These are phyloP conservation scores for Andrena camellia DNA, from an alignment of 2,888 invertebrate genomes.

Conservation along the genomic window DNA sequence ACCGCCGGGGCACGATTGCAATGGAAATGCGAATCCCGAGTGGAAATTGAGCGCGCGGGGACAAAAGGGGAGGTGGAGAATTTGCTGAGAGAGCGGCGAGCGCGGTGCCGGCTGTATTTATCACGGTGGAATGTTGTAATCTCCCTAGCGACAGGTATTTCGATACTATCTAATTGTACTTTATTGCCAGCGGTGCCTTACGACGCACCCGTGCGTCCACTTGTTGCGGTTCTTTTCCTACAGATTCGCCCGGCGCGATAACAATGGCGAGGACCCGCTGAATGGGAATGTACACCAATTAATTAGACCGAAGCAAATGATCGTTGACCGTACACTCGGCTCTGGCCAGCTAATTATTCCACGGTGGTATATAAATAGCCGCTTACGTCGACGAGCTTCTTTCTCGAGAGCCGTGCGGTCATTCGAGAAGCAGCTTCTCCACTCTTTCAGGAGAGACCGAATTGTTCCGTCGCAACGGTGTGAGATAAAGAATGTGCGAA, in stretches of 20 bases:
- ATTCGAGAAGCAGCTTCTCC: conserved; percentile 9
- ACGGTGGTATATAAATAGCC: conserved; percentile 43
- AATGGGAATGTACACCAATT: conserved; percentile 19
- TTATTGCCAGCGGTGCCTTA: not conserved
- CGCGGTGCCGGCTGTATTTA: not conserved
- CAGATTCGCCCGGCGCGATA: conserved; percentile 11
- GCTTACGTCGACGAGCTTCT: conserved; percentile 19
- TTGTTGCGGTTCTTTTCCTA: not conserved
- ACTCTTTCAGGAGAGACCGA: not conserved
- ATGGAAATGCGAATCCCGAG: conserved; percentile 20
- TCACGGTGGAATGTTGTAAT: not conserved
- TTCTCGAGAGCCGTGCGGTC: conserved; percentile 3
- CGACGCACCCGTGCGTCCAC: not conserved
- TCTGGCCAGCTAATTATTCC: conserved; percentile 40
- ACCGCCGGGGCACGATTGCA: conserved; percentile 23
- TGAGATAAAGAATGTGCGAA: too few species aligned
- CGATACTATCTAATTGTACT: not conserved
- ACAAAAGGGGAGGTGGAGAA: not conserved
- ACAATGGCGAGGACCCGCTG: not conserved
- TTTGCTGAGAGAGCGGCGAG: not conserved
- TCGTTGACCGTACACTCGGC: conserved; percentile 19
- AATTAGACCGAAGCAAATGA: conserved; percentile 33
- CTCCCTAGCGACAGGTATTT: not conserved
- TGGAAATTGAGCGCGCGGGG: conserved; percentile 4
- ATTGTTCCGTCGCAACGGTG: not conserved